These are phyloP conservation scores for Tetrax tetrax DNA, from an alignment of 2,113 vertebrate species.

Conservation along the genomic window DNA sequence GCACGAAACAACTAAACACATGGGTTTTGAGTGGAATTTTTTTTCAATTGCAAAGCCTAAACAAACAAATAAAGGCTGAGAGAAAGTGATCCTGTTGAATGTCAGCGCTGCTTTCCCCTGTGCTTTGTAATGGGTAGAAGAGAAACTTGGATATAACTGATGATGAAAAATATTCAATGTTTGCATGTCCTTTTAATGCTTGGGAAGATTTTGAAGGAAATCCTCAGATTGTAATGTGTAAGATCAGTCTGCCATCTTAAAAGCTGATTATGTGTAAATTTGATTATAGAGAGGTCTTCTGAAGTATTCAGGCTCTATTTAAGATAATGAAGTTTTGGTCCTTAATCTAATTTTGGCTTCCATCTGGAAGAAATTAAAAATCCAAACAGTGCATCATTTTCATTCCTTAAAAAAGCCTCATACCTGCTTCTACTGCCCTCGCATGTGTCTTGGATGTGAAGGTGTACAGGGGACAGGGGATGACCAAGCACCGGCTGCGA, in stretches of 20 bases:
- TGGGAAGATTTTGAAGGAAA: not conserved
- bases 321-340: constrained; percentile 7
- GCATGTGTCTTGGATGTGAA: not conserved
- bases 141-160: rapidly evolving
- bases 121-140: rapidly evolving
- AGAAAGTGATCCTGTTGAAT: not conserved
- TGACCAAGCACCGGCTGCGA: not conserved
- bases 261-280: not conserved
- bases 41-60: not conserved
- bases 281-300: not conserved
- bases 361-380: constrained; percentile 46
- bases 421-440: not conserved
- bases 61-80: not conserved
- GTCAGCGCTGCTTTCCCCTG: not conserved
- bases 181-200: not conserved
- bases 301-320: not conserved
- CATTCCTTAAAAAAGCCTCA: not conserved
- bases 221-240: not conserved
- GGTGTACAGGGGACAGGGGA: rapidly evolving
- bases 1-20: not conserved
- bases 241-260: not conserved
- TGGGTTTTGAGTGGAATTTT: not conserved
- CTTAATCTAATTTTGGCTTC: not conserved
- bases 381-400: not conserved
- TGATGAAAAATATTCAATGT: not conserved